Evolutionary conservation across 1,140 invertebrate genomes (phyloP), one percentile per base, ranked within the genome.

Genomic region (Nomia melanderi): DNA sequence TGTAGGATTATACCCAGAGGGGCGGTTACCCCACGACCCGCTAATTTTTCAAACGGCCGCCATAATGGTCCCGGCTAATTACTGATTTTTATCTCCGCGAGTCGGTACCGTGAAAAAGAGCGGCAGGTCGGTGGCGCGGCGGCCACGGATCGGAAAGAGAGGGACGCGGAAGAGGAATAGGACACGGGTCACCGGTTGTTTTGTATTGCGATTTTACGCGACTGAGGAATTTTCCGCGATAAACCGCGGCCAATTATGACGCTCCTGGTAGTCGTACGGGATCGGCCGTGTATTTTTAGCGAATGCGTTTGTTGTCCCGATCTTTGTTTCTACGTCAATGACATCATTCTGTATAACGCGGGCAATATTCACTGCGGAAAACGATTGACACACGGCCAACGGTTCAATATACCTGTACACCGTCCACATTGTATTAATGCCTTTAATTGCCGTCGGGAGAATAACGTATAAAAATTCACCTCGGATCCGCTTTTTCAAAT

Each of bases 31-130:
- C 89, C 88, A 78, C 86, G 84, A 91, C 88, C 88, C 86, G 90
- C 90, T 91, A 91, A 91, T 91, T 91, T 91, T 91, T 91, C 90
- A 91, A 91, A 90, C 89, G 87, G 85, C 88, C 89, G 89, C 90
- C 90, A 90, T 91, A 91, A 91, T 91, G 90, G 89, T 90, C 89
- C 89, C 82, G 90, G 90, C 89, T 91, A 91, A 91, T 91, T 91
- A 90, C 90, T 91, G 90, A 91, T 91, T 91, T 91, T 91, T 91
- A 91, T 91, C 90, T 91, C 64, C 79, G 75, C 81, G 82, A 82
- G 67, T 76, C 80, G 77, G 76, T 66, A 67, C 70, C 50, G 69
- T 29, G 72, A 76, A 67, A 64, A 79, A 83, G 39, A 78, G 72
- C 65, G 57, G 79, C 56, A 27, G 29, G n/a, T 7, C 54, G 36